Evolutionary conservation across 2,888 invertebrate species (phyloP).

Genomic region (Noctua comes): DNA sequence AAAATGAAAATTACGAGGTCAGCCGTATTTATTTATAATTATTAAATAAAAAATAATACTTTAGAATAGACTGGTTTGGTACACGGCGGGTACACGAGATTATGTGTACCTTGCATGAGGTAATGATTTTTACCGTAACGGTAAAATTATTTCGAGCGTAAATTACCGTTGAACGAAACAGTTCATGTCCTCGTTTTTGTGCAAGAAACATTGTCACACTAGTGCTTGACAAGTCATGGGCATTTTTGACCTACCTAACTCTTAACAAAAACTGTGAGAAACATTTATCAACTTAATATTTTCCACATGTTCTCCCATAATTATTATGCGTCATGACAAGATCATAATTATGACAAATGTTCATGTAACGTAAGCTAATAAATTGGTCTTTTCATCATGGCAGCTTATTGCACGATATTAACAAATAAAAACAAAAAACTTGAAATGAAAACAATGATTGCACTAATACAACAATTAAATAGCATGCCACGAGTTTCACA

Average conservation of each 20-base stretch:
- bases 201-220: slow-evolving; percentile 63
- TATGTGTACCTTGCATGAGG: slow-evolving; percentile 80
- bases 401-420: slow-evolving; percentile 73
- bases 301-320: slow-evolving; percentile 19
- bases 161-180: slow-evolving; percentile 64
- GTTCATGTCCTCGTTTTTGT: slow-evolving; percentile 62
- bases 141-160: slow-evolving; percentile 61
- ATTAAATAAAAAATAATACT: slow-evolving; percentile 88
- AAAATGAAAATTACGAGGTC: slow-evolving; percentile 84
- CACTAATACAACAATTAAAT: slow-evolving; percentile 55
- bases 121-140: slow-evolving; percentile 72
- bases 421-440: slow-evolving; percentile 61
- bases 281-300: neutral
- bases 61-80: slow-evolving; percentile 87
- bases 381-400: slow-evolving; percentile 60
- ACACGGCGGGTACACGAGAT: slow-evolving; percentile 74
- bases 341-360: slow-evolving; percentile 2
- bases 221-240: slow-evolving; percentile 44
- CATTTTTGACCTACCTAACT: slow-evolving; percentile 33
- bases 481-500: slow-evolving; percentile 47
- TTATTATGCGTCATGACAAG: slow-evolving; percentile 39
- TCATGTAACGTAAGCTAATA: slow-evolving; percentile 39
- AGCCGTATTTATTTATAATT: slow-evolving; percentile 75
- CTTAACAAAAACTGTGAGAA: slow-evolving; percentile 5
- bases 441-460: slow-evolving; percentile 65